phyloP scores from a whole-genome alignment of 2,797 vertebrate species.

The Semaprochilodus insignis region DNA sequence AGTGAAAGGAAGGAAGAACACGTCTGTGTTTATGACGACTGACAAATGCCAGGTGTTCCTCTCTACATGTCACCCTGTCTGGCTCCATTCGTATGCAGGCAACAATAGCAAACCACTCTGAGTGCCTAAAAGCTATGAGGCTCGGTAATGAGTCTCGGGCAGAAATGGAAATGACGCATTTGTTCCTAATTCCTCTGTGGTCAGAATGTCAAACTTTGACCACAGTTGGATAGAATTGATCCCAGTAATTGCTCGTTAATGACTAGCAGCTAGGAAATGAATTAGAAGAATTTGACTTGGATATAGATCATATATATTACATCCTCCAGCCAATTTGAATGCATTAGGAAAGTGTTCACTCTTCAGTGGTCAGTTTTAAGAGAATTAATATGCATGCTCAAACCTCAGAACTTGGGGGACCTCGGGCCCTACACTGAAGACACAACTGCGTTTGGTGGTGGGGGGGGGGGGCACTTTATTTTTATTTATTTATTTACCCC shows the following conservation, averaged over 20 bases:
- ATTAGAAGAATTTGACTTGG: background rate
- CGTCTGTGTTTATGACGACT: slow-evolving; percentile 71
- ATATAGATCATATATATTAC: background rate
- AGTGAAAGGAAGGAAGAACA: slow-evolving; percentile 61
- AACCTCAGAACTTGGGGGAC: background rate
- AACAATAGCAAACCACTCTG: background rate
- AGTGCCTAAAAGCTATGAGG: slow-evolving; percentile 12
- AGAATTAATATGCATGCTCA: background rate
- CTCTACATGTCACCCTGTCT: slow-evolving; percentile 38
- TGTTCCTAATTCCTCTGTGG: background rate
- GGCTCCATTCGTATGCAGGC: slow-evolving; percentile 15
- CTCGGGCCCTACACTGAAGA: background rate
- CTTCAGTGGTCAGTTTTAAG: background rate
- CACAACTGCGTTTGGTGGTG: background rate
- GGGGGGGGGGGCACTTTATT: too few relatives aligned
- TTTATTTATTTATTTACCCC: too few relatives aligned
- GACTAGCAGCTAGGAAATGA: background rate
- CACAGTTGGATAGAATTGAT: background rate
- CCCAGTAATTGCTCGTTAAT: background rate
- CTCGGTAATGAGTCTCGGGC: background rate
- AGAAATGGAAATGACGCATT: slow-evolving; percentile 2
- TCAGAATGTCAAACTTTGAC: slow-evolving; percentile 1
- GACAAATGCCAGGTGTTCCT: slow-evolving; percentile 78
- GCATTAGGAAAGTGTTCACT: background rate
- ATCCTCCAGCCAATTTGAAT: too few relatives aligned